Base-by-base conservation (phyloP, 92 coral and sea anemone genomes). In the Epizoanthus stellaris region DNA sequence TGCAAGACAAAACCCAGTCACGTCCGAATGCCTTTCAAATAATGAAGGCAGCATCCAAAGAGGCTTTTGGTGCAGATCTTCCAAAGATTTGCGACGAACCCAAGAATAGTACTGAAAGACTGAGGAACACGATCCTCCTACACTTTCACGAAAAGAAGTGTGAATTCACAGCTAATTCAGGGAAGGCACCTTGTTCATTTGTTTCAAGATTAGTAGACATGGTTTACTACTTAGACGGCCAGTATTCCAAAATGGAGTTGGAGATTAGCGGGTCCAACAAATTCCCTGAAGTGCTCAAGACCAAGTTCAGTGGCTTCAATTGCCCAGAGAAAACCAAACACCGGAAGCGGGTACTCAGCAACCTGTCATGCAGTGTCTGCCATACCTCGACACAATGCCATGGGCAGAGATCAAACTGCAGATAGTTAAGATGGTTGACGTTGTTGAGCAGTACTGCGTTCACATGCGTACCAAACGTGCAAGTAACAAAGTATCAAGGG, bases 221-320 rank as follows among this genome's bases (percentile, higher is more conserved):
- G 82, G 64, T 68, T 70, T 87, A 68, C 47, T 87, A 62, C 66
- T 39, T 81, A 7, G 90, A 87, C 73, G 90, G 90, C 23, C 90
- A 81, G 63, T 83, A 81, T 75, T 70, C 47, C 58, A 72, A 87
- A 80, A 54, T 82, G 64, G 87, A 75, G 67, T 1, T n/a, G n/a
- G n/a, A n/a, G n/a, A n/a, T 82, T 34, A 12, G 72, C 40, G 72
- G 72, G 15, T 49, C 65, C 49, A 67, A 67, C 49, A 81, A 67
- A 69, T 71, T 87, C 42, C 90, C 83, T 42, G 42, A 36, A 73
- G 82, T 81, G 64, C 77, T 86, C 65, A 65, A 82, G 73, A 73
- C 30, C 25, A 67, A 60, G 43, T 87, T 81, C 59, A 80, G 81
- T 71, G 76, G 90, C 45, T 87, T 81, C 25, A 87, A 87, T 57